Evolutionary conservation across 2,888 invertebrate genomes (phyloP).

Genomic region (Tromatobia lineatoria): DNA sequence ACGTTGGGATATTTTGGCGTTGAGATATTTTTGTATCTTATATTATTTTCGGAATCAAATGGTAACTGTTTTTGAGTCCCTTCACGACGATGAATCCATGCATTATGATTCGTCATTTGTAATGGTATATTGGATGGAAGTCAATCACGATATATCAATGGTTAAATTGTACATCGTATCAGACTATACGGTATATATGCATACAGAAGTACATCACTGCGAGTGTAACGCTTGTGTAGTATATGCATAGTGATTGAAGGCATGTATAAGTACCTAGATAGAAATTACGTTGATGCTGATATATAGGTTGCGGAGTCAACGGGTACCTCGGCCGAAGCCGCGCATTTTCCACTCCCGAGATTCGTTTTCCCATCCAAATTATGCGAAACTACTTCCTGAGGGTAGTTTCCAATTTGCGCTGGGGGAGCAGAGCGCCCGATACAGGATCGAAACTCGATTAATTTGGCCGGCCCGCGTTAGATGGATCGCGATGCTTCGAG

Average conservation of each 20-base stretch:
- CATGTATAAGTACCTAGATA: slow-evolving; percentile 28
- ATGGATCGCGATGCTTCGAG: slow-evolving; percentile 39
- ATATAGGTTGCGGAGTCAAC: slow-evolving; percentile 40
- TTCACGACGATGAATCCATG: slow-evolving; percentile 30
- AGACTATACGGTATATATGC: neutral
- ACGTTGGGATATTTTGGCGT: too few species aligned
- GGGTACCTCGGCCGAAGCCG: slow-evolving; percentile 31
- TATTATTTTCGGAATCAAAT: too few species aligned
- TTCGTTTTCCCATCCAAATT: slow-evolving; percentile 82
- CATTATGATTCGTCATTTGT: slow-evolving; percentile 33
- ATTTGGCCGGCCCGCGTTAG: slow-evolving; percentile 73
- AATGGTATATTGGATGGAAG: slow-evolving; percentile 43
- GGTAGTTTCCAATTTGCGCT: slow-evolving; percentile 82
- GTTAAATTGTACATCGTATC: slow-evolving; percentile 60
- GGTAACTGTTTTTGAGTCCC: slow-evolving; percentile 25
- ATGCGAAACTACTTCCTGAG: slow-evolving; percentile 82
- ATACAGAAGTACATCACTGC: slow-evolving; percentile 52
- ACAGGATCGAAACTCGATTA: slow-evolving; percentile 81
- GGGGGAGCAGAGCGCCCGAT: slow-evolving; percentile 72
- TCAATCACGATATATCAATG: slow-evolving; percentile 62
- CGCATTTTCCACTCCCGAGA: slow-evolving; percentile 62
- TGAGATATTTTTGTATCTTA: too few species aligned
- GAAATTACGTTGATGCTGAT: slow-evolving; percentile 42
- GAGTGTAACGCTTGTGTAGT: slow-evolving; percentile 17
- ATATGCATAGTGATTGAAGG: slow-evolving; percentile 30